A percentile compares a stretch with the other conserved stretches of the same genome.
phyloP scores from a whole-genome alignment of 2,888 invertebrate genomes.

The Petrolisthes manimaculis region DNA sequence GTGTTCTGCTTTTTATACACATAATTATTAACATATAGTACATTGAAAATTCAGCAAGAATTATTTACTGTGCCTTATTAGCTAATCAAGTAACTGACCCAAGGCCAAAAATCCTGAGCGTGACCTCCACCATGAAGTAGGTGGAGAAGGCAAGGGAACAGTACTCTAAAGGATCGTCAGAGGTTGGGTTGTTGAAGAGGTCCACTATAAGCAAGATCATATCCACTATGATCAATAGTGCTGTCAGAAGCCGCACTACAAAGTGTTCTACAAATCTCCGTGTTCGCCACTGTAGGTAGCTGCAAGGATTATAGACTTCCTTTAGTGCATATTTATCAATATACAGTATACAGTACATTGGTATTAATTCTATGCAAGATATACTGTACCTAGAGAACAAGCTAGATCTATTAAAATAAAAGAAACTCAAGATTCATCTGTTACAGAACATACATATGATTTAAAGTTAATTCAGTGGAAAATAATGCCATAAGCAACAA shows the following conservation, averaged over 20 bases:
- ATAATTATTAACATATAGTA: neutral
- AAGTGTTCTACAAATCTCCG: slow-evolving; percentile 66
- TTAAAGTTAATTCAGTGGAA: too few species aligned
- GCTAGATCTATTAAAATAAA: neutral
- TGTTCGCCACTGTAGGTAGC: slow-evolving; percentile 66
- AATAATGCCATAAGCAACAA: too few species aligned
- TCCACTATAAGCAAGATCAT: slow-evolving; percentile 66
- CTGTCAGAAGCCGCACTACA: slow-evolving; percentile 63
- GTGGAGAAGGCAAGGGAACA: slow-evolving; percentile 70
- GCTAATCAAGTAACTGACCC: slow-evolving; percentile 66
- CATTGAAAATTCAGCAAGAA: neutral
- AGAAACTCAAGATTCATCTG: neutral
- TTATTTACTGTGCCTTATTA: slow-evolving; percentile 68
- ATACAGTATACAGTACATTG: too few species aligned
- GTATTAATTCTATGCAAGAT: too few species aligned
- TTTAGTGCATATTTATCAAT: too few species aligned
- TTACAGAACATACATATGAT: too few species aligned
- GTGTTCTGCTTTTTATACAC: too few species aligned
- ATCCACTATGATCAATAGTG: slow-evolving; percentile 66
- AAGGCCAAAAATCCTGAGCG: slow-evolving; percentile 70
- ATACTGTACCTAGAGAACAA: neutral
- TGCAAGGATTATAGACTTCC: slow-evolving; percentile 1
- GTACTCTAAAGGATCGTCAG: slow-evolving; percentile 67
- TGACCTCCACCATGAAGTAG: slow-evolving; percentile 71
- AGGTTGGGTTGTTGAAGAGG: slow-evolving; percentile 50